A percentile compares a stretch with the other conserved stretches of the same genome.
phyloP scores from a whole-genome alignment of 2,888 invertebrate genomes.

The Agonopterix arenella region DNA sequence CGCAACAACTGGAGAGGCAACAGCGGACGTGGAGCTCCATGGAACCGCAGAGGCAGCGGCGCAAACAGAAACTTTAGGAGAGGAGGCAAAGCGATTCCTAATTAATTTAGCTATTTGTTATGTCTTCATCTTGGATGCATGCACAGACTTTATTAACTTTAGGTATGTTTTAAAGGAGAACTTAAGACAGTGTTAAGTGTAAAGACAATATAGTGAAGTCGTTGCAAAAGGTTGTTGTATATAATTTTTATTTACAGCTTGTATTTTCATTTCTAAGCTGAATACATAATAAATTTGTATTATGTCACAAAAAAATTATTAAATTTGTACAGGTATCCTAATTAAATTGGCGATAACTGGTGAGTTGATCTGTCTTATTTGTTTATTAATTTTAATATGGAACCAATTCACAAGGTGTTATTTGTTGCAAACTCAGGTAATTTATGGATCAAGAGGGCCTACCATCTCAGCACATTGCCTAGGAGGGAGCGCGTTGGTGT shows the following conservation, averaged over 20 bases:
- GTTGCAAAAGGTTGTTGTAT: constrained; percentile 64
- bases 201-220: constrained; percentile 51
- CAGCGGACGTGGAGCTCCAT: constrained; percentile 42
- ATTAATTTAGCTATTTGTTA: constrained; percentile 32
- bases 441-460: constrained; percentile 13
- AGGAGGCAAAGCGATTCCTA: constrained; percentile 54
- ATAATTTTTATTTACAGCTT: constrained; percentile 66
- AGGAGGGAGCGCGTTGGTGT: background rate
- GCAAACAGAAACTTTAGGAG: constrained; percentile 54
- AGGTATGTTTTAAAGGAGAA: constrained; percentile 36
- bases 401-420: constrained; percentile 22
- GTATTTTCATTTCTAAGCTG: constrained; percentile 54
- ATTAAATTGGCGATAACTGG: constrained; percentile 28
- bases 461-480: background rate
- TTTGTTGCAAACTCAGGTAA: constrained; percentile 54
- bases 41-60: constrained; percentile 49
- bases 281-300: constrained; percentile 61
- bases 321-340: constrained; percentile 37
- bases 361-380: constrained; percentile 54
- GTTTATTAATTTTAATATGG: constrained; percentile 28
- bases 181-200: constrained; percentile 43
- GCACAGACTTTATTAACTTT: constrained; percentile 37
- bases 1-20: constrained; percentile 48
- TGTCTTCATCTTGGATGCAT: constrained; percentile 19
- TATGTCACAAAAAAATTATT: constrained; percentile 44